Conservation (phyloP, 2,888 invertebrate genomes). For the Gryllus longicercus region DNA sequence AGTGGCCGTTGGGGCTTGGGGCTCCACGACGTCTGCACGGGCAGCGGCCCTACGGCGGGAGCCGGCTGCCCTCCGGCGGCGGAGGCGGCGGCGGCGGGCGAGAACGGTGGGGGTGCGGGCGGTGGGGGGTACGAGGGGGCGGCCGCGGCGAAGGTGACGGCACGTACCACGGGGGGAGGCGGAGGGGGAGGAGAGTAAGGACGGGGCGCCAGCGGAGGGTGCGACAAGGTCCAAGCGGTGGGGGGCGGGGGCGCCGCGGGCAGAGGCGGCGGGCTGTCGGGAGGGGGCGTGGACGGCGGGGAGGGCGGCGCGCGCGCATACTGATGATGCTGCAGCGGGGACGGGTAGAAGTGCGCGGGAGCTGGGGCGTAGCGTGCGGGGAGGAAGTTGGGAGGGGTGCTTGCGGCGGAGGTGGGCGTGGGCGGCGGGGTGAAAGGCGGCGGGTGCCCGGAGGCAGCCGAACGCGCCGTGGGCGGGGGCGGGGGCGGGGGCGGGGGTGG, state of each 20-base stretch:
- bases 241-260: constrained; percentile 51
- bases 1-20: neutral
- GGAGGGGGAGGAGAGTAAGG: constrained; percentile 46
- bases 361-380: neutral
- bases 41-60: neutral
- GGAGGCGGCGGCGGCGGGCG: neutral
- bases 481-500: neutral
- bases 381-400: neutral
- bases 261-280: constrained; percentile 42
- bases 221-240: constrained; percentile 52
- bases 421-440: neutral
- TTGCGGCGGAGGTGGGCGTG: neutral
- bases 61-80: neutral
- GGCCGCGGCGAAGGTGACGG: constrained; percentile 52
- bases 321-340: neutral
- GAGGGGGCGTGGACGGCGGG: neutral
- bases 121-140: constrained; percentile 47
- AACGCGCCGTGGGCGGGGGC: neutral
- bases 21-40: neutral
- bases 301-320: neutral
- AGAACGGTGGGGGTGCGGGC: neutral
- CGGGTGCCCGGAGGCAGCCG: neutral
- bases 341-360: neutral
- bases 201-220: constrained; percentile 33
- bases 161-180: constrained; percentile 41